phyloP scores from a whole-genome alignment of 2,888 invertebrate genomes.

The Meloe dianella region DNA sequence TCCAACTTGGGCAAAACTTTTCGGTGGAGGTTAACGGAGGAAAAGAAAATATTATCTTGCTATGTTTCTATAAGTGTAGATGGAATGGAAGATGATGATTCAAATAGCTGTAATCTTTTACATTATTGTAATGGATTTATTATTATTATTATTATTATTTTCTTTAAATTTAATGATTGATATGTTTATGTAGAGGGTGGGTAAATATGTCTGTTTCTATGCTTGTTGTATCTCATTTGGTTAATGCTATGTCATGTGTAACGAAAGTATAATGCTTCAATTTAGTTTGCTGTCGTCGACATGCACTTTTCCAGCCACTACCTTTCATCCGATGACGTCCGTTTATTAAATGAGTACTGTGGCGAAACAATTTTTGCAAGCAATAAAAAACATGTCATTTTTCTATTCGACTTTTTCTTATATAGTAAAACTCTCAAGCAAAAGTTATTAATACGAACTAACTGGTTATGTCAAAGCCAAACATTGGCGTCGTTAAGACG shows the following conservation, averaged over 20 bases:
- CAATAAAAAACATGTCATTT: slow-evolving; percentile 59
- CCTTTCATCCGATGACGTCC: slow-evolving; percentile 38
- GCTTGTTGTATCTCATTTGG: slow-evolving; percentile 47
- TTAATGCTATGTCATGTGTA: slow-evolving; percentile 56
- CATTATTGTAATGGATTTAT: background rate
- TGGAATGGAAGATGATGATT: background rate
- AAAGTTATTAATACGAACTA: slow-evolving; percentile 62
- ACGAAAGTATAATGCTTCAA: slow-evolving; percentile 58
- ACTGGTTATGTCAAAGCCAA: slow-evolving; percentile 63
- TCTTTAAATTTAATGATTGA: background rate
- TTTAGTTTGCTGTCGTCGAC: slow-evolving; percentile 59
- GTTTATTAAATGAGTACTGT: slow-evolving; percentile 47
- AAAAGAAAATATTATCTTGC: slow-evolving; percentile 17
- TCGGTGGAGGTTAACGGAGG: slow-evolving; percentile 12
- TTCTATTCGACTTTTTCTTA: slow-evolving; percentile 57
- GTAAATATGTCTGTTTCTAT: background rate
- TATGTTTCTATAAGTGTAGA: background rate
- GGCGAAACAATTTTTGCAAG: slow-evolving; percentile 53
- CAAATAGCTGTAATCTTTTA: background rate
- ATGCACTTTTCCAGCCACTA: slow-evolving; percentile 56
- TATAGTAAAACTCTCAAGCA: slow-evolving; percentile 53
- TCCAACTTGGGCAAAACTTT: slow-evolving; percentile 34
- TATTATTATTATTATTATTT: background rate
- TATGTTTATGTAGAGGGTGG: background rate
- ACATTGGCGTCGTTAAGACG: slow-evolving; percentile 59